A percentile compares a stretch with the other conserved stretches of the same genome.
Conservation (phyloP, 2,888 invertebrate species). For the Nemoura dubitans region DNA sequence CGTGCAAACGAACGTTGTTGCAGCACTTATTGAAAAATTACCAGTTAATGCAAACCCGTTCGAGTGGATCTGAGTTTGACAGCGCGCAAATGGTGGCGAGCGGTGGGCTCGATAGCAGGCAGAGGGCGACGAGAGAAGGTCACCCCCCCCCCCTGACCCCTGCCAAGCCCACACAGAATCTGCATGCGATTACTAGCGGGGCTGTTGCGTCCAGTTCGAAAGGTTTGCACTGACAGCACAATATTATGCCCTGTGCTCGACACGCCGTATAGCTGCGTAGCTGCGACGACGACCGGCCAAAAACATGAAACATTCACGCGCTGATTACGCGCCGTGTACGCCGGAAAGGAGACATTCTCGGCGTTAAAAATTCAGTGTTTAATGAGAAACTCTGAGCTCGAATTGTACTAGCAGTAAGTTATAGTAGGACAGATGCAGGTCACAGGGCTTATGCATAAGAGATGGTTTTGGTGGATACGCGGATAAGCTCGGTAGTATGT, state of each 20-base stretch:
- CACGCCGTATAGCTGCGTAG: neutral
- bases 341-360: neutral
- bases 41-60: neutral
- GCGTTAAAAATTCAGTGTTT: too few species aligned
- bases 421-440: neutral
- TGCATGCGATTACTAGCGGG: neutral
- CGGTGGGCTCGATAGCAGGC: neutral
- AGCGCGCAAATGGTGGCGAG: neutral
- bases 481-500: too few species aligned
- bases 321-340: neutral
- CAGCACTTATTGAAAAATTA: conserved; percentile 9
- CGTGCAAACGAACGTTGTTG: neutral
- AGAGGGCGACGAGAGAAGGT: neutral
- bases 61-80: conserved; percentile 7
- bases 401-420: too few species aligned
- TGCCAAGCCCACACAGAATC: neutral
- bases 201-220: too few species aligned
- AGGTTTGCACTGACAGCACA: too few species aligned
- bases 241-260: too few species aligned
- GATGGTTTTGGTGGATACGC: too few species aligned
- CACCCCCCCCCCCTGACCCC: neutral
- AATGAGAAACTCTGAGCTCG: too few species aligned
- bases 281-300: neutral
- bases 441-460: neutral
- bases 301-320: neutral